Evolutionary conservation across 2,888 invertebrate genomes (phyloP).

Genomic region (Beris chalybata): DNA sequence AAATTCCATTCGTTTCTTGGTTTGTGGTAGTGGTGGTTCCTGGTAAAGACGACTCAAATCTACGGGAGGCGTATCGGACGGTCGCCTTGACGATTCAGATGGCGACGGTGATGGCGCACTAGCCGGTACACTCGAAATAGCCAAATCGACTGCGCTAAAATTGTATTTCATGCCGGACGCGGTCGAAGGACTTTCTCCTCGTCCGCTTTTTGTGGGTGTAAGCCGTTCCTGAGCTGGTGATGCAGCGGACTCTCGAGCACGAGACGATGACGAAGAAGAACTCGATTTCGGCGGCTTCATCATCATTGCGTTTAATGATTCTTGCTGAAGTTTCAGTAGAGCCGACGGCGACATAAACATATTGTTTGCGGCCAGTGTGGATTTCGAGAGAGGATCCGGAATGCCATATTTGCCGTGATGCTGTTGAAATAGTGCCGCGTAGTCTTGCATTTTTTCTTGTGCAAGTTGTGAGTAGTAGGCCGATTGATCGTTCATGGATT

Average conservation of each 20-base stretch:
- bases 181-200: constrained; percentile 37
- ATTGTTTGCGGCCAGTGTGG: constrained; percentile 74
- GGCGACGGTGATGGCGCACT: constrained; percentile 42
- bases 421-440: constrained; percentile 57
- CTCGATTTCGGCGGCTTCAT: constrained; percentile 58
- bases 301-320: constrained; percentile 59
- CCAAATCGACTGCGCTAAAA: constrained; percentile 56
- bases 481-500: constrained; percentile 47
- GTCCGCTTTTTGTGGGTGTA: constrained; percentile 51
- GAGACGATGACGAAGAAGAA: constrained; percentile 47
- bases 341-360: constrained; percentile 74
- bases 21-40: constrained; percentile 46
- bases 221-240: constrained; percentile 48
- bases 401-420: constrained; percentile 58
- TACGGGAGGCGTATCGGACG: constrained; percentile 52
- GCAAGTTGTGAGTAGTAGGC: constrained; percentile 53
- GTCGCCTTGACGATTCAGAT: constrained; percentile 52
- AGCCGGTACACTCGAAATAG: constrained; percentile 52
- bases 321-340: constrained; percentile 69
- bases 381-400: constrained; percentile 76
- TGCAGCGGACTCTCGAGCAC: constrained; percentile 54
- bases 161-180: constrained; percentile 50
- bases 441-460: constrained; percentile 59
- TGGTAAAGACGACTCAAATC: constrained; percentile 53
- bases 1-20: constrained; percentile 56